Percentiles rank a stretch among this genome's conserved stretches.
Evolutionary conservation across 2,888 invertebrate species (phyloP).

Genomic region (Tridacna gigas): DNA sequence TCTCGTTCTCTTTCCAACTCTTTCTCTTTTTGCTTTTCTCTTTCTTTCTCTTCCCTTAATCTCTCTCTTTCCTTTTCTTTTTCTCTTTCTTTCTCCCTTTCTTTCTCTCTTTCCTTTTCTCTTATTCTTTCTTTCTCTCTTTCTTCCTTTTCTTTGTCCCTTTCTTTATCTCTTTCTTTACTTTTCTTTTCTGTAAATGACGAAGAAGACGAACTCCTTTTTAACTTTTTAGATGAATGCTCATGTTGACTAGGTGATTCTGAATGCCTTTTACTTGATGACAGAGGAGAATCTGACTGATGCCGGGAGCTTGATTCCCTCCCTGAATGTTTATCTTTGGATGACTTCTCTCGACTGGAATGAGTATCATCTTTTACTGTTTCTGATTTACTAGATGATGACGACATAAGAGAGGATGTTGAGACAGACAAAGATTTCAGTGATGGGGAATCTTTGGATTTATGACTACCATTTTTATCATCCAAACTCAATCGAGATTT

Average conservation of each 20-base stretch:
- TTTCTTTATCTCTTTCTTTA: conserved; percentile 38
- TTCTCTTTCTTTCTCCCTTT: conserved; percentile 32
- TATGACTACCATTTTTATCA: conserved; percentile 38
- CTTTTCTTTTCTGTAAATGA: conserved; percentile 46
- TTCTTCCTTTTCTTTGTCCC: conserved; percentile 27
- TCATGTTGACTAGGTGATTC: conserved; percentile 59
- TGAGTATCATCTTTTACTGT: conserved; percentile 42
- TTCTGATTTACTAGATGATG: conserved; percentile 37
- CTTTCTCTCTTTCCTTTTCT: conserved; percentile 36
- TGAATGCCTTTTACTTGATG: conserved; percentile 63
- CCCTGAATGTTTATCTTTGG: conserved; percentile 45
- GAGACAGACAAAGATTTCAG: conserved; percentile 29
- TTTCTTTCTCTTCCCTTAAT: conserved; percentile 46
- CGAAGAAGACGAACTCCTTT: conserved; percentile 46
- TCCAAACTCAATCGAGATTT: conserved; percentile 55
- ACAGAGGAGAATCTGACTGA: conserved; percentile 46
- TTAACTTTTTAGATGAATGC: conserved; percentile 49
- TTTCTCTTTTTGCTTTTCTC: conserved; percentile 30
- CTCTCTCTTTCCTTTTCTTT: conserved; percentile 34
- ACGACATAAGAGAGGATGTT: conserved; percentile 8
- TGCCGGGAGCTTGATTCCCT: conserved; percentile 46
- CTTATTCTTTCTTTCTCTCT: conserved; percentile 30
- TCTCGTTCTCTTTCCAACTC: conserved; percentile 29
- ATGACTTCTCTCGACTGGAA: conserved; percentile 43
- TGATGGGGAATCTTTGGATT: conserved; percentile 25